Percentiles rank a stretch among this genome's conserved stretches.
phyloP scores from a whole-genome alignment of 2,113 vertebrate genomes.

The Nibea coibor region DNA sequence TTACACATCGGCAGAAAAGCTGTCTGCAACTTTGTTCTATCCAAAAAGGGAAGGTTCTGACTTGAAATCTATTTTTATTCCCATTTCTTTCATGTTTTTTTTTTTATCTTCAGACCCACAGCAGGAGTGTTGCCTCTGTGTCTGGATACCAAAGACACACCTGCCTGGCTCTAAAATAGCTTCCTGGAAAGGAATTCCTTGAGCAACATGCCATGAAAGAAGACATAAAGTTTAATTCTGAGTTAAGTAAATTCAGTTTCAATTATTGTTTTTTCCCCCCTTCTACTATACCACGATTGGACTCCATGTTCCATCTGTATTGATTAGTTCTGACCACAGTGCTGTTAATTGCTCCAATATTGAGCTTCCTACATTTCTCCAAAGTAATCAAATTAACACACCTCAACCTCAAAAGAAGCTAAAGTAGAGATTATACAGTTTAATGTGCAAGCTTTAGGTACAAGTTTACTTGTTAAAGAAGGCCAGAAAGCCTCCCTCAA shows the following conservation, averaged over 20 bases:
- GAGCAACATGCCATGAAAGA: conserved; percentile 13
- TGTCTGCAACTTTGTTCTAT: neutral
- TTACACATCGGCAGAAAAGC: neutral
- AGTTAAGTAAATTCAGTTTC: conserved; percentile 24
- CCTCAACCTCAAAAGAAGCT: neutral
- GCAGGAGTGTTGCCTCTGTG: conserved; percentile 70
- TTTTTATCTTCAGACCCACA: conserved; percentile 49
- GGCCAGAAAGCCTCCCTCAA: neutral
- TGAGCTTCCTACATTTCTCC: conserved; percentile 15
- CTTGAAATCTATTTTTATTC: conserved; percentile 64
- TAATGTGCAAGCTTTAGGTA: neutral
- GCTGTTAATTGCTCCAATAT: neutral
- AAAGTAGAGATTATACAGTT: neutral
- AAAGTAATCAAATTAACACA: neutral
- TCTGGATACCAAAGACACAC: conserved; percentile 75
- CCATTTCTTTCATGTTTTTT: conserved; percentile 68
- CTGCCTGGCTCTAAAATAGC: conserved; percentile 69
- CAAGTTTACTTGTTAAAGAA: neutral
- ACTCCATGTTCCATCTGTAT: conserved; percentile 1
- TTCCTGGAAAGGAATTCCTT: conserved; percentile 52
- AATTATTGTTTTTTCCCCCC: conserved; percentile 3
- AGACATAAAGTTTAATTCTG: neutral
- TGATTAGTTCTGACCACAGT: conserved; percentile 14
- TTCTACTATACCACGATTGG: conserved; percentile 3
- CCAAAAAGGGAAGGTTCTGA: conserved; percentile 6